Evolutionary conservation across 2,888 invertebrate species (phyloP).

Genomic region (Drepana falcataria): DNA sequence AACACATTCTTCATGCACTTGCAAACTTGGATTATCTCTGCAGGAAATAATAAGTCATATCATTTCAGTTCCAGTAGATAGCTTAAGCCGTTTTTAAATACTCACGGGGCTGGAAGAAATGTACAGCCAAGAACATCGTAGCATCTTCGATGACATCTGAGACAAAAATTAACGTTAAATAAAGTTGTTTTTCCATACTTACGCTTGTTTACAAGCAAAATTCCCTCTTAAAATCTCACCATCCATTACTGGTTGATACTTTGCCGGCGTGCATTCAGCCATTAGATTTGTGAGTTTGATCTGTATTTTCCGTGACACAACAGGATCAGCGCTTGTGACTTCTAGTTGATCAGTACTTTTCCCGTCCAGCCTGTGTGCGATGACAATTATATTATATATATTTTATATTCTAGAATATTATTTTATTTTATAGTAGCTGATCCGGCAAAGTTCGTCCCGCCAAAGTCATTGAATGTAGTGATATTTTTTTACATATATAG

Average conservation of each 20-base stretch:
- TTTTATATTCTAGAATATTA: no score
- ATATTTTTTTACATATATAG: no score
- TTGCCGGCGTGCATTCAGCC: constrained; percentile 31
- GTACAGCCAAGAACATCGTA: constrained; percentile 53
- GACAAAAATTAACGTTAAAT: constrained; percentile 18
- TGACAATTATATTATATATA: not conserved
- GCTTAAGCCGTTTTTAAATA: not conserved
- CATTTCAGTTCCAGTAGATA: not conserved
- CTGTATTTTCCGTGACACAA: constrained; percentile 59
- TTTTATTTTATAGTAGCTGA: no score
- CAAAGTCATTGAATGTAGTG: no score
- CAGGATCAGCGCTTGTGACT: constrained; percentile 47
- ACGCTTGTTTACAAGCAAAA: no score
- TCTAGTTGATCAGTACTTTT: constrained; percentile 51
- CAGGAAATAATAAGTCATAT: not conserved
- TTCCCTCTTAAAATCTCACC: constrained; percentile 25
- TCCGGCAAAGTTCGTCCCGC: no score
- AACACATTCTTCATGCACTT: constrained; percentile 67
- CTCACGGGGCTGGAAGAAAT: constrained; percentile 58
- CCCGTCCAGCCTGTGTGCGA: constrained; percentile 38
- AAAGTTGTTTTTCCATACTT: not conserved
- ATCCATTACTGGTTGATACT: constrained; percentile 37
- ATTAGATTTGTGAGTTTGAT: constrained; percentile 53
- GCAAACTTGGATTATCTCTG: constrained; percentile 59
- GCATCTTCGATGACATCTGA: constrained; percentile 58